Conservation (phyloP, 2,888 invertebrate species). For the Syrphus vitripennis region DNA sequence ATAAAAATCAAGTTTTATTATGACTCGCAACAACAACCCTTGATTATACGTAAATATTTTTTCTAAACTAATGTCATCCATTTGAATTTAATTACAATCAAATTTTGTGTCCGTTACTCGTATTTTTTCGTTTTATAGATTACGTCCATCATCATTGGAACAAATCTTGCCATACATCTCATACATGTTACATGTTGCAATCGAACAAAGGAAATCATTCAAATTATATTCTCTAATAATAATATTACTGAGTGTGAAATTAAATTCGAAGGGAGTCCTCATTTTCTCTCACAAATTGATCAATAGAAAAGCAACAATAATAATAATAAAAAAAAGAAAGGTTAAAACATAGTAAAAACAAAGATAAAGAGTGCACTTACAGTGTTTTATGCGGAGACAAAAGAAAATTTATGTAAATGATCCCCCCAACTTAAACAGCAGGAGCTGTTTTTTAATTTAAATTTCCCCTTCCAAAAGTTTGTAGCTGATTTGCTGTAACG, state of each 20-base stretch:
- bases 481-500: not conserved
- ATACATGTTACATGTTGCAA: constrained; percentile 57
- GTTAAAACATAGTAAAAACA: constrained; percentile 50
- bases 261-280: not conserved
- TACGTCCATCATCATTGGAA: not conserved
- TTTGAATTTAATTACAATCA: constrained; percentile 1
- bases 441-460: constrained; percentile 25
- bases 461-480: constrained; percentile 8
- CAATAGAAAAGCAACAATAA: not conserved
- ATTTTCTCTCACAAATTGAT: not conserved
- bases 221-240: not conserved
- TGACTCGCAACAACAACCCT: not conserved
- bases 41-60: not conserved
- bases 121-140: not conserved
- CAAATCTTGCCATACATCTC: constrained; percentile 25
- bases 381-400: not conserved
- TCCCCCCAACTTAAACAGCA: not conserved
- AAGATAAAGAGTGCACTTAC: constrained; percentile 44
- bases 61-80: constrained; percentile 49
- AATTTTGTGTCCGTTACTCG: not conserved
- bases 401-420: constrained; percentile 27
- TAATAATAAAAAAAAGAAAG: constrained; percentile 52
- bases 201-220: not conserved
- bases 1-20: not conserved
- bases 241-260: not conserved